Evolutionary conservation across 2,113 vertebrate species (phyloP), one percentile per base, ranked within the genome.

Genomic region (Ceyx cyanopectus): DNA sequence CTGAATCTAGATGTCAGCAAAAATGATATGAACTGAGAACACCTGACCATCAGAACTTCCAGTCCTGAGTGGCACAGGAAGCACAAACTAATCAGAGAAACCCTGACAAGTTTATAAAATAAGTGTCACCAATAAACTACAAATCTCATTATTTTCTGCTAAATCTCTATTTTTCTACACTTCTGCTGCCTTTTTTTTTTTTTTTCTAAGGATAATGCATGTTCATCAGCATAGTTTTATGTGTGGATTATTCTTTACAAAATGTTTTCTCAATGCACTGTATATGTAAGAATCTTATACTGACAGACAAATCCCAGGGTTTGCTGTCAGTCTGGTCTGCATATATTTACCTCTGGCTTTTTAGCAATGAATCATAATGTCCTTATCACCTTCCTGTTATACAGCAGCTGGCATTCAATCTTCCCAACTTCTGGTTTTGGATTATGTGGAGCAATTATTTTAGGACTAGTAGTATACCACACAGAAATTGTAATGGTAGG

Each of bases 321-420:
- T 77, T 67, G 43, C 90, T 95, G 74, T 84, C 94, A 87, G 23
- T 92, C 92, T 92, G 90, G 37, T 90, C 91, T 89, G 60, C 74
- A 48, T 65, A 93, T 87, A 63, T 96, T 90, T 77, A 87, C 32
- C 23, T 68, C 58, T 85, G 69, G 37, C 78, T 92, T 76, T 82
- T 73, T 69, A 70, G 70, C 65, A 79, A 57, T 90, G 75, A 82
- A 24, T 96, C 86, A 81, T 76, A 83, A 48, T 50, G 48, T 85
- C 72, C 63, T 85, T 86, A 83, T 79, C 68, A 70, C 29, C 43
- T 72, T 72, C 27, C 92, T 40, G 51, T 6, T 7, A 85, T 79
- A 43, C 26, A 81, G 81, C 45, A 72, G 76, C 80, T 84, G 88
- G 81, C 86, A 92, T 87, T 40, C 68, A 53, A 70, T 91, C 69